Conservation (phyloP, 2,113 vertebrate genomes). For the Melierax canorus region DNA sequence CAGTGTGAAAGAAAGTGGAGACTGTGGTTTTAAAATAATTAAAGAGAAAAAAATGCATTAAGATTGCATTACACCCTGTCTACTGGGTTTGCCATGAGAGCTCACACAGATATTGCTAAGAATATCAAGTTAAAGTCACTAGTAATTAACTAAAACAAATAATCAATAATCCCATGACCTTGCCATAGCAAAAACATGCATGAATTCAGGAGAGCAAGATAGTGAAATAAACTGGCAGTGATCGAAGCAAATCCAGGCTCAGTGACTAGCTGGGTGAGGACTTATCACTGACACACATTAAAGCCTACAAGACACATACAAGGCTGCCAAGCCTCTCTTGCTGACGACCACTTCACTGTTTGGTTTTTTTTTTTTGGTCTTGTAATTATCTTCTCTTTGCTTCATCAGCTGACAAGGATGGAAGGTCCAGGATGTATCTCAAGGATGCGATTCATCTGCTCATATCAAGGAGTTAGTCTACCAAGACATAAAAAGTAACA, state of each 20-base stretch:
- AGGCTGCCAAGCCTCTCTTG: not conserved
- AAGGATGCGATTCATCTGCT: not conserved
- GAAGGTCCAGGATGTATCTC: not conserved
- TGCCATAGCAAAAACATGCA: not conserved
- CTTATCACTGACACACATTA: not conserved
- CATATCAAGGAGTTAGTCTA: not conserved
- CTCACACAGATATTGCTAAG: not conserved
- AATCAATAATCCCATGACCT: not conserved
- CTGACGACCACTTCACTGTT: not conserved
- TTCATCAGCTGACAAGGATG: not conserved
- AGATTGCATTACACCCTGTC: not conserved
- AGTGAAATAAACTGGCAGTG: not conserved
- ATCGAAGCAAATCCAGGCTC: not conserved
- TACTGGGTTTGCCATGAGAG: not conserved
- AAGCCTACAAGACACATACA: not conserved
- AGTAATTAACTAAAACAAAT: conserved; percentile 37
- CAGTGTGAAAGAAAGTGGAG: conserved; percentile 20
- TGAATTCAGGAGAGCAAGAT: not conserved
- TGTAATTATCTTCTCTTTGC: not conserved
- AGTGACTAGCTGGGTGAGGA: not conserved
- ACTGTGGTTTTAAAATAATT: conserved; percentile 25
- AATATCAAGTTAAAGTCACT: not conserved
- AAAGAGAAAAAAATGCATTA: not conserved
- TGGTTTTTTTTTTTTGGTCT: not conserved
- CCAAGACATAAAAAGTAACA: not conserved